Evolutionary conservation across 2,113 vertebrate genomes (phyloP).

Genomic region (Trogon melanurus): DNA sequence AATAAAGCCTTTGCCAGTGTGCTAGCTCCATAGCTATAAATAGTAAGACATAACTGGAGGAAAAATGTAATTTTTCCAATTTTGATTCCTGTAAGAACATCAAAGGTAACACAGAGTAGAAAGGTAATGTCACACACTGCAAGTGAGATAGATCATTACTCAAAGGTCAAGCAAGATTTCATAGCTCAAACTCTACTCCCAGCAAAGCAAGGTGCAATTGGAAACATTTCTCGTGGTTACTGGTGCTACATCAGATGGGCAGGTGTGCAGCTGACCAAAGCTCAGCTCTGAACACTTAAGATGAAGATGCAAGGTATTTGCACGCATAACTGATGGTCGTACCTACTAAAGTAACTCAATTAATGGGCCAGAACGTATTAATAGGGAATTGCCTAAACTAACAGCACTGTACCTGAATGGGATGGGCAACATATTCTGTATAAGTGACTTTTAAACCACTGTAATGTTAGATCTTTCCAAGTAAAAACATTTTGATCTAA

Average conservation of each 20-base stretch:
- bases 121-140: background rate
- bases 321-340: background rate
- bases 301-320: background rate
- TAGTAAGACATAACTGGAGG: background rate
- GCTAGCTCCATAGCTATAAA: background rate
- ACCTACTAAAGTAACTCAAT: background rate
- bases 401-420: background rate
- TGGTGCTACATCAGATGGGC: background rate
- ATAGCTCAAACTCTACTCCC: background rate
- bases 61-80: background rate
- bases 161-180: background rate
- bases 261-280: background rate
- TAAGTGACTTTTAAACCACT: background rate
- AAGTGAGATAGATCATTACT: background rate
- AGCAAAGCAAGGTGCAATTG: background rate
- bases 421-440: background rate
- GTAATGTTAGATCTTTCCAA: background rate
- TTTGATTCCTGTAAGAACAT: background rate
- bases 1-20: background rate
- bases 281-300: background rate
- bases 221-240: background rate
- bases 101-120: background rate
- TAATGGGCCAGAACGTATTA: background rate
- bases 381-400: background rate
- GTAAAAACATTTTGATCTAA: background rate